Base-by-base conservation (phyloP, 2,888 invertebrate genomes). In the Odontomyia ornata region DNA sequence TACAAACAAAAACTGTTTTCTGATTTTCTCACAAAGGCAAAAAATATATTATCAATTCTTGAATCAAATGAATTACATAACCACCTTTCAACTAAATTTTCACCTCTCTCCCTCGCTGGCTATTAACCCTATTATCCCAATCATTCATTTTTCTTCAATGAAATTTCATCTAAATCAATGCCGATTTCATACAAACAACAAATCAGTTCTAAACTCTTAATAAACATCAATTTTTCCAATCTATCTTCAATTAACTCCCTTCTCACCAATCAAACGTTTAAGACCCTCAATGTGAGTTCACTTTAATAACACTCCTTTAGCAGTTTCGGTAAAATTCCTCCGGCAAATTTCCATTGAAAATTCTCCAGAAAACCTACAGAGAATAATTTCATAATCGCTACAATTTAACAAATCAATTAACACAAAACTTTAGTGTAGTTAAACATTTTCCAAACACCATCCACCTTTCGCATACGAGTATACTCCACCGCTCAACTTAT, bases 381-480 rank as follows among this genome's bases (percentile, higher is more conserved):
- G n/a, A 28, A 72, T 73, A 73, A 73, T 57, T 73, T 36, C 73
- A 73, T 73, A 73, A 73, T 73, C 60, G 60, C 57, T 15, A 57
- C 73, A 57, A 73, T 73, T 73, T 73, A 73, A 73, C 73, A 73
- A 73, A 73, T 73, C 73, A 73, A 73, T 73, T 73, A 73, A 36
- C 73, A 57, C 57, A 18, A 25, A 21, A 47, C 9, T 30, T 69
- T 69, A 21, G 47, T 23, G 69, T 43, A 69, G 30, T 69, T 69
- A 23, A 46, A 25, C n/a, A 23, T 46, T 21, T 65, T 23, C 47
- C 7, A 28, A 36, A 36, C 36, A 36, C 36, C 36, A 9, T 36
- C 36, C 36, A 5, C 36, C 36, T 36, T 3, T 36, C 5, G 5
- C 36, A 9, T 36, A 9, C 9, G 9, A 9, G 36, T 36, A 36